Conservation (phyloP, 2,113 vertebrate species). For the Dasyprocta punctata region DNA sequence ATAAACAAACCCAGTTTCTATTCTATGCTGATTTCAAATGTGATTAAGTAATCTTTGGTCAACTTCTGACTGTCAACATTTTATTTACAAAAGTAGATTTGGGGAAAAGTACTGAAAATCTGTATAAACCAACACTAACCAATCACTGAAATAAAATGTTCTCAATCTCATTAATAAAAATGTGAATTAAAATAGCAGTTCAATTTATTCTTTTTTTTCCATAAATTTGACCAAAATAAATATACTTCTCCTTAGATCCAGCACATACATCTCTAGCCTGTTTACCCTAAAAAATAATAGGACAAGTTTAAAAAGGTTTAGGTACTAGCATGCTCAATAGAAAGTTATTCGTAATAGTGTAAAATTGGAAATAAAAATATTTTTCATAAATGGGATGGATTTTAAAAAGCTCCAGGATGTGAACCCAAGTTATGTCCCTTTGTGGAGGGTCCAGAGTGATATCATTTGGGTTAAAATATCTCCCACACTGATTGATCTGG, state of each 20-base stretch:
- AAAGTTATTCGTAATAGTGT: background rate
- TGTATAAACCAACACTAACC: background rate
- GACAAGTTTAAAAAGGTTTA: background rate
- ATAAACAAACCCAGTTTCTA: background rate
- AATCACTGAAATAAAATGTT: background rate
- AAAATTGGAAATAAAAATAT: conserved; percentile 22
- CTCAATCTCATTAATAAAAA: background rate
- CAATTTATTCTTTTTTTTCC: background rate
- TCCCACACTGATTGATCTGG: background rate
- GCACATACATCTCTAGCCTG: background rate
- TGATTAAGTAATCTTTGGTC: background rate
- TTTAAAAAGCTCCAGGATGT: background rate
- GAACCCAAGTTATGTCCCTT: background rate
- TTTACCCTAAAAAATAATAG: background rate
- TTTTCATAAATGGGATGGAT: background rate
- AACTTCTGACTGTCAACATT: background rate
- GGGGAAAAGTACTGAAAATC: background rate
- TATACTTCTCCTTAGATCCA: background rate
- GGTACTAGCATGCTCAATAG: background rate
- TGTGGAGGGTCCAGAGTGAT: background rate
- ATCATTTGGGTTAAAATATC: background rate
- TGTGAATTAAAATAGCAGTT: background rate
- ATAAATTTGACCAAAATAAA: background rate
- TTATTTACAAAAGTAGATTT: background rate
- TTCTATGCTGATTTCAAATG: background rate